These are phyloP conservation scores for Papilio polytes DNA, from an alignment of 1,140 invertebrate genomes.

Conservation along the genomic window DNA sequence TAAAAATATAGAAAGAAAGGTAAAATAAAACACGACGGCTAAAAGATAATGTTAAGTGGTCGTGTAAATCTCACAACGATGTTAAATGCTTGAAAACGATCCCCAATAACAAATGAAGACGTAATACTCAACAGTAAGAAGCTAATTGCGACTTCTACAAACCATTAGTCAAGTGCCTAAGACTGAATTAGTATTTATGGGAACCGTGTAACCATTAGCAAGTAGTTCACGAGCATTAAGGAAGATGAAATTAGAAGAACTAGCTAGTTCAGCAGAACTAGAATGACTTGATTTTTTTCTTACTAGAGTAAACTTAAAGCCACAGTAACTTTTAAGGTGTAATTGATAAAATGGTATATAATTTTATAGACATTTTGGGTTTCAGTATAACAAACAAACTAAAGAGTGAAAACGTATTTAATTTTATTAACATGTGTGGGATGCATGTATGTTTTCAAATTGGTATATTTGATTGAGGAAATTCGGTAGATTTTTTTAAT, in stretches of 20 bases:
- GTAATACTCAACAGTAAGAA: background rate
- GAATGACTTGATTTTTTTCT: background rate
- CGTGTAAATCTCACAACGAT: background rate
- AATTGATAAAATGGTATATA: too few relatives aligned
- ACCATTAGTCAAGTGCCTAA: conserved; percentile 12
- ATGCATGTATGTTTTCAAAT: background rate
- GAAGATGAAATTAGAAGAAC: background rate
- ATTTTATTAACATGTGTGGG: background rate
- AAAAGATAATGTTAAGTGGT: background rate
- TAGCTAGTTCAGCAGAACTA: background rate
- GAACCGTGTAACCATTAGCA: conserved; percentile 16
- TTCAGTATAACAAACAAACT: too few relatives aligned
- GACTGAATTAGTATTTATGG: conserved; percentile 24
- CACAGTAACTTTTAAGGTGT: too few relatives aligned
- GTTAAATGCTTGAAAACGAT: background rate
- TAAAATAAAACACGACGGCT: background rate
- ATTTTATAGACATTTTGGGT: too few relatives aligned
- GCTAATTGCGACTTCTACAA: background rate
- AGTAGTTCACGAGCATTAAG: background rate
- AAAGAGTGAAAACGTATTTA: background rate
- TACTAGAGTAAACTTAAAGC: background rate
- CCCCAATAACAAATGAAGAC: conserved; percentile 16
- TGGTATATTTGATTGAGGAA: background rate
- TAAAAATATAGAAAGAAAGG: too few relatives aligned
- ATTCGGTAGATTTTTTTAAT: background rate